Evolutionary conservation across 2,113 vertebrate genomes (phyloP), one percentile per base, ranked within the genome.

Genomic region (Empidonax traillii): DNA sequence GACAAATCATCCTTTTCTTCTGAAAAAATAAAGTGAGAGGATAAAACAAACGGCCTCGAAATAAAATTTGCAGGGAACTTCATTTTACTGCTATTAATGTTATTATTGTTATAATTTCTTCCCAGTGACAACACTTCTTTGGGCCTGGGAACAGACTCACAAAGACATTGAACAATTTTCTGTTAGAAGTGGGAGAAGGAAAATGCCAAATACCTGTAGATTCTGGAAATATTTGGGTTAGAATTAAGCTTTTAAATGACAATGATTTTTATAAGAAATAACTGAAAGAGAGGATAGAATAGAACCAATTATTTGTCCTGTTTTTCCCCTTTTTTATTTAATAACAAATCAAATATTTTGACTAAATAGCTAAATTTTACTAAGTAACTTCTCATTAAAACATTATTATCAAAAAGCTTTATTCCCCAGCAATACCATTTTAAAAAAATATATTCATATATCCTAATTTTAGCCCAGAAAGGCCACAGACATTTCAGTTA

Each of bases 1-100:
- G 97, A 97, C 79, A 96, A 98, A 98, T 98, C 78, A 55, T 71
- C 68, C 13, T 94, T 80, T 87, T 68, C 89, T 96, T 95, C 77
- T 94, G 68, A 65, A 94, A 97, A 96, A 97, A 97, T 92, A 97
- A 97, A 96, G 68, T 80, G 62, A 46, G 68, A 59, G 89, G 79
- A 87, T 87, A 93, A 98, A 96, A 97, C 91, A 39, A 86, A 87
- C 52, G 41, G 43, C 73, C 89, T 89, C 77, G 59, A 91, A 97
- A 90, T 71, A 95, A 90, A 95, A 89, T 55, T 74, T 94, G 52
- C 35, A 84, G 53, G 51, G 77, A 80, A 58, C 58, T 95, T 41
- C 22, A 14, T 33, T 91, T 86, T 65, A 5, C 37, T 87, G 77
- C 87, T 92, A 80, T 87, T 92, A 76, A 83, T 93, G 86, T 97